These are phyloP conservation scores for Otolemur garnettii DNA, from an alignment of 2,113 vertebrate genomes.

Conservation along the genomic window DNA sequence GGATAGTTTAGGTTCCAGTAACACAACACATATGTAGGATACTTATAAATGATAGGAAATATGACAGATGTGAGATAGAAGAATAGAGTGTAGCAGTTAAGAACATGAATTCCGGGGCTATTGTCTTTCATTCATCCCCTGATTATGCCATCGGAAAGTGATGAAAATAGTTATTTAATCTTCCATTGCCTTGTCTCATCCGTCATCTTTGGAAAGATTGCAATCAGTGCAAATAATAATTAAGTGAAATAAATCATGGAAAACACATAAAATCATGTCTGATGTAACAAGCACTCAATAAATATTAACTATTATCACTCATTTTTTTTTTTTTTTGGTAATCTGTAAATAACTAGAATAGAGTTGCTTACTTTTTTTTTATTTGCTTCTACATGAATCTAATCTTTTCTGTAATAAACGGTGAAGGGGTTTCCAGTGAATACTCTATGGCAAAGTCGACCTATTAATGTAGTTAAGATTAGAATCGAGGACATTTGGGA, in stretches of 20 bases:
- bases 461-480: not conserved
- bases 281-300: not conserved
- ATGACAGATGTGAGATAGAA: not conserved
- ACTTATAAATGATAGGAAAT: not conserved
- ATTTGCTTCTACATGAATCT: not conserved
- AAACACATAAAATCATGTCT: not conserved
- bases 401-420: not conserved
- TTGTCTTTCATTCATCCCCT: not conserved
- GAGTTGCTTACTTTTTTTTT: not conserved
- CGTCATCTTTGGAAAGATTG: not conserved
- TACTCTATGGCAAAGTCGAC: not conserved
- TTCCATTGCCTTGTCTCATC: not conserved
- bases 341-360: not conserved
- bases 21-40: not conserved
- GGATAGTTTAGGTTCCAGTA: not conserved
- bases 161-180: constrained; percentile 1
- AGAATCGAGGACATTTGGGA: not conserved
- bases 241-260: constrained; percentile 28
- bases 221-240: constrained; percentile 21
- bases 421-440: not conserved
- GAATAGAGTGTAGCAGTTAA: not conserved
- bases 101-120: not conserved
- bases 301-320: not conserved
- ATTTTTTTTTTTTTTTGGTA: not conserved
- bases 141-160: not conserved